Percentiles rank a stretch among this genome's conserved stretches.
phyloP scores from a whole-genome alignment of 2,888 invertebrate genomes.

The Amphipyra tragopoginis region DNA sequence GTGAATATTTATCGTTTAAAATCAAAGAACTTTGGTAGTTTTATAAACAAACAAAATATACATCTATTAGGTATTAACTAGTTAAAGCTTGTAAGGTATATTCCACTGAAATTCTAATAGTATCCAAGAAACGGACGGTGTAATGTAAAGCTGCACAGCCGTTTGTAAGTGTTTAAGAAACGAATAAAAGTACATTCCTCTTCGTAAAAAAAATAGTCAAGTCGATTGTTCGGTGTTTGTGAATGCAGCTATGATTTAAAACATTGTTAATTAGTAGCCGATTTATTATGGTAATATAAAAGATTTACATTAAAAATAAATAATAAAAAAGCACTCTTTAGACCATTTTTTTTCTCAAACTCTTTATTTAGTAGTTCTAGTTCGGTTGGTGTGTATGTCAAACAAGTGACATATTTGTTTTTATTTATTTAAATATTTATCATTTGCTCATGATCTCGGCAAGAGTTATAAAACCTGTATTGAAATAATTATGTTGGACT shows the following conservation, averaged over 20 bases:
- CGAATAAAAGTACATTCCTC: constrained; percentile 5
- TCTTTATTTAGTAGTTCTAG: not conserved
- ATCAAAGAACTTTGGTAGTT: constrained; percentile 17
- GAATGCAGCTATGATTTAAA: constrained; percentile 6
- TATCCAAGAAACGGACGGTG: constrained; percentile 58
- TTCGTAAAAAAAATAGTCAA: constrained; percentile 1
- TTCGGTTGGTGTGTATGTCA: not conserved
- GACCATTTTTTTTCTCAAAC: not conserved
- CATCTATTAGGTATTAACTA: constrained; percentile 53
- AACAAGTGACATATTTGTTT: not conserved
- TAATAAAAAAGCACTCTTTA: not conserved
- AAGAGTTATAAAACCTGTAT: not conserved
- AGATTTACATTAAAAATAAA: not conserved
- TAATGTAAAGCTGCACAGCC: constrained; percentile 58
- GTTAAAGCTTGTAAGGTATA: constrained; percentile 63
- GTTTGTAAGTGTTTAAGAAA: constrained; percentile 24
- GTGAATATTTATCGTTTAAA: constrained; percentile 1
- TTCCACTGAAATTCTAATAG: constrained; percentile 40
- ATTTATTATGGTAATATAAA: not conserved
- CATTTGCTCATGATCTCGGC: too few relatives aligned
- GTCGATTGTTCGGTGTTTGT: constrained; percentile 1
- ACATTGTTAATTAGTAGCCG: not conserved
- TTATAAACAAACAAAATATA: constrained; percentile 37
- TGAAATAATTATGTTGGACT: not conserved
- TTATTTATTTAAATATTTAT: too few relatives aligned